Evolutionary conservation across 1,140 invertebrate genomes (phyloP).

Genomic region (Dryas iulia): DNA sequence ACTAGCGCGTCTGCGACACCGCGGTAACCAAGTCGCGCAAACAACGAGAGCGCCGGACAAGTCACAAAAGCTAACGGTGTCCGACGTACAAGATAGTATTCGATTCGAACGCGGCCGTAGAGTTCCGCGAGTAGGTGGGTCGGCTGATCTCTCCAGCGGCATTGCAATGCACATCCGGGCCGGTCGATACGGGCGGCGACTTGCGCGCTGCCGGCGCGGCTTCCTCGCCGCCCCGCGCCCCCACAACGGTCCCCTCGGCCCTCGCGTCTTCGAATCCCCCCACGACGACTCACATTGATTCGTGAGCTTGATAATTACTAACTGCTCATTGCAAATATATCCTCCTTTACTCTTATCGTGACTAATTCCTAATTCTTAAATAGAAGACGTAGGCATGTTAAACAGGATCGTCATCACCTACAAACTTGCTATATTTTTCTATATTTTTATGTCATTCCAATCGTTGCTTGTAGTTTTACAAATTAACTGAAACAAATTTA

Average conservation of each 20-base stretch:
- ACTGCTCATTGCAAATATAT: slow-evolving; percentile 49
- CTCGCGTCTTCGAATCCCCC: slow-evolving; percentile 61
- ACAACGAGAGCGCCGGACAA: slow-evolving; percentile 25
- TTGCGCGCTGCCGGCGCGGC: slow-evolving; percentile 63
- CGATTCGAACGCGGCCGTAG: slow-evolving; percentile 46
- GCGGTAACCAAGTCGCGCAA: slow-evolving; percentile 32
- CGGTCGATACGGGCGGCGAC: slow-evolving; percentile 74
- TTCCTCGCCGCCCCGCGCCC: slow-evolving; percentile 48
- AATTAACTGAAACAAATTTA: no score
- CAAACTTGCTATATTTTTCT: no score
- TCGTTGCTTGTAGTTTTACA: no score
- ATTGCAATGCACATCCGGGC: slow-evolving; percentile 75
- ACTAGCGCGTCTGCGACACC: slow-evolving; percentile 6
- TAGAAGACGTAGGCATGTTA: not conserved
- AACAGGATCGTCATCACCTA: no score
- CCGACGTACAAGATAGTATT: slow-evolving; percentile 41
- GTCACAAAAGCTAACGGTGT: slow-evolving; percentile 26
- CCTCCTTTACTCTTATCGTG: not conserved
- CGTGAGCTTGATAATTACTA: slow-evolving; percentile 70
- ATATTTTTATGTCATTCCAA: no score
- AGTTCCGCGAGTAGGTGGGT: slow-evolving; percentile 60
- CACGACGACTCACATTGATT: slow-evolving; percentile 69
- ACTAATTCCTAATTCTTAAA: not conserved
- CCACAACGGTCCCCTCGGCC: slow-evolving; percentile 39
- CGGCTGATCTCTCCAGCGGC: slow-evolving; percentile 66